A percentile compares a stretch with the other conserved stretches of the same genome.
Evolutionary conservation across 2,797 vertebrate species (phyloP).

Genomic region (Morelia viridis): DNA sequence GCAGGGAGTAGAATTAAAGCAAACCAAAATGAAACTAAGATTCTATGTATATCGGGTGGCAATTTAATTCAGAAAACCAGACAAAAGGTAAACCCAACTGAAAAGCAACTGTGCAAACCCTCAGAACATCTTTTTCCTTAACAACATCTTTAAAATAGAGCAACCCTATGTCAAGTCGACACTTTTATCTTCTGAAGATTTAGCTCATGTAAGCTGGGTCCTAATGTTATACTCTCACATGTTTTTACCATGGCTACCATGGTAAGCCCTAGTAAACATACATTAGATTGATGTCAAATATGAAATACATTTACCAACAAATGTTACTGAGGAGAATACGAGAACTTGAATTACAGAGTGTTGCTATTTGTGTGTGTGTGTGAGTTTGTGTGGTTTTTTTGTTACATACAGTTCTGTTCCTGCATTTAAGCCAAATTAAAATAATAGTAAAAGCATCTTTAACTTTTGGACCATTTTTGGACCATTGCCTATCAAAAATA

Average conservation of each 20-base stretch:
- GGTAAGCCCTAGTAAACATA: neutral
- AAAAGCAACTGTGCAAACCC: neutral
- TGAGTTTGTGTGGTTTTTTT: neutral
- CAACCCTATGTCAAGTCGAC: neutral
- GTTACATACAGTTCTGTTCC: neutral
- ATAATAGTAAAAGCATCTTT: conserved; percentile 32
- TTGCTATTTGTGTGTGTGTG: neutral
- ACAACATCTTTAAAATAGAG: neutral
- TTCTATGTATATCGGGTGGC: neutral
- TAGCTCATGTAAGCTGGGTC: neutral
- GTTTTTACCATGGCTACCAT: neutral
- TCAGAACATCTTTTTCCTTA: neutral
- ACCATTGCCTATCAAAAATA: conserved; percentile 44
- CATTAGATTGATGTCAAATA: neutral
- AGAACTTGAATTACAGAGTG: neutral
- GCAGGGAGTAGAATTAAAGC: neutral
- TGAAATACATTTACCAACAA: neutral
- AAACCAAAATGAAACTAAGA: neutral
- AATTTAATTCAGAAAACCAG: neutral
- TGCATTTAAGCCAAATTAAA: conserved; percentile 23
- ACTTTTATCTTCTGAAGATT: neutral
- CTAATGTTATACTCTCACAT: neutral
- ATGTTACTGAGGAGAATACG: neutral
- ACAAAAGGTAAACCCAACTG: neutral
- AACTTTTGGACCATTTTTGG: too few species aligned